phyloP scores from a whole-genome alignment of 1,140 invertebrate species.

The Subanguina moxae region DNA sequence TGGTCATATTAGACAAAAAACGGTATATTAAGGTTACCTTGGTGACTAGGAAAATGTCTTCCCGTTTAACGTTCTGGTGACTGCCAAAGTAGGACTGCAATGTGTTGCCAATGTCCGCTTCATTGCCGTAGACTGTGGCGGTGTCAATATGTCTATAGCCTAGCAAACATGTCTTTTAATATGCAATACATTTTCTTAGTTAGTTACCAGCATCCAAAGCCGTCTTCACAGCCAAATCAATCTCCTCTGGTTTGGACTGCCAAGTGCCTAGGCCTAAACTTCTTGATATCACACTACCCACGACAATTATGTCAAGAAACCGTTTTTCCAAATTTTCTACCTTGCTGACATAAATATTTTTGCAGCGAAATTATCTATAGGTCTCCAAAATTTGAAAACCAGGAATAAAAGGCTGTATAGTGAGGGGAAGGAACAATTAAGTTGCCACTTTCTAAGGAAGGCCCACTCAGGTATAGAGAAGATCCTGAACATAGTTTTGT shows the following conservation, averaged over 20 bases:
- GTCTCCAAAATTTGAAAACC: too few relatives aligned
- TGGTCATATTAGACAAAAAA: too few relatives aligned
- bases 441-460: too few relatives aligned
- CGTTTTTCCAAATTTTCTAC: too few relatives aligned
- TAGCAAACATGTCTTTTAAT: not conserved
- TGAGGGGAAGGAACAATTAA: too few relatives aligned
- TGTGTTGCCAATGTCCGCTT: constrained; percentile 59
- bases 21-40: too few relatives aligned
- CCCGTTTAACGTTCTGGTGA: constrained; percentile 31
- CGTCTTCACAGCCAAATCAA: constrained; percentile 29
- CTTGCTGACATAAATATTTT: too few relatives aligned
- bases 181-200: not conserved
- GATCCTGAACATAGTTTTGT: too few relatives aligned
- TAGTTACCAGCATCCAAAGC: constrained; percentile 27
- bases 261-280: not conserved
- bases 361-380: too few relatives aligned
- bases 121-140: constrained; percentile 71
- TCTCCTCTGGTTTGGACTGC: constrained; percentile 9
- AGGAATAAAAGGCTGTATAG: too few relatives aligned
- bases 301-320: constrained; percentile 7
- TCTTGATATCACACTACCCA: constrained; percentile 14
- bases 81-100: constrained; percentile 35
- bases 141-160: constrained; percentile 65
- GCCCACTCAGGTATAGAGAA: too few relatives aligned
- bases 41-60: constrained; percentile 33